Evolutionary conservation across 92 coral and sea anemone species (phyloP).

Genomic region (Bergia puertoricense): DNA sequence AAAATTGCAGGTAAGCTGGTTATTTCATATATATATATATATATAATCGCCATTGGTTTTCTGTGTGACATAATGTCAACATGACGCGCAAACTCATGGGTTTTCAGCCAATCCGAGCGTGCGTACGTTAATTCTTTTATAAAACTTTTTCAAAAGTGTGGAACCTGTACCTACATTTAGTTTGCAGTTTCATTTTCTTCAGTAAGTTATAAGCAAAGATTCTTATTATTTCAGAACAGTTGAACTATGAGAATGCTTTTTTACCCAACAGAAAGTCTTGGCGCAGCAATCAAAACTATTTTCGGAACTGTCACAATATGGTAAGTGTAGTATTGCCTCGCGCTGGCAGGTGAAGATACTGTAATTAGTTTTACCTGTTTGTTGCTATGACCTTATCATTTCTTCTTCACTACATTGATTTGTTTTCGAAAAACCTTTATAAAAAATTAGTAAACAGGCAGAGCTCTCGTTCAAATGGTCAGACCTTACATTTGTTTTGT

Average conservation of each 20-base stretch:
- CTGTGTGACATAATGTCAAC: too few species aligned
- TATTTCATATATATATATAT: too few species aligned
- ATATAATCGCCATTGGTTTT: too few species aligned
- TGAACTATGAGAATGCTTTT: not conserved
- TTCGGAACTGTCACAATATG: slow-evolving; percentile 46
- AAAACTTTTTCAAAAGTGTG: not conserved
- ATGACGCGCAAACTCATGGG: too few species aligned
- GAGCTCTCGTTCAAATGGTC: not conserved
- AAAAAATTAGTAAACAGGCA: too few species aligned
- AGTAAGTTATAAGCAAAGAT: not conserved
- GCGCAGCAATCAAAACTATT: slow-evolving; percentile 51
- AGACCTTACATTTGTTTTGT: not conserved
- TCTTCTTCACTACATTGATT: not conserved
- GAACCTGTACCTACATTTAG: not conserved
- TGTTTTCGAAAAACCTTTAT: too few species aligned
- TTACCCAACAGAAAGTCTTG: slow-evolving; percentile 37
- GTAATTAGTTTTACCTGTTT: not conserved
- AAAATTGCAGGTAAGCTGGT: slow-evolving; percentile 20
- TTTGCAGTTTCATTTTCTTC: not conserved
- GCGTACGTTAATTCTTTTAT: too few species aligned
- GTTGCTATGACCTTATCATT: not conserved
- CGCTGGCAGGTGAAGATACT: not conserved
- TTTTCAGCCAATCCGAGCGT: too few species aligned
- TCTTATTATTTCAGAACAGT: too few species aligned
- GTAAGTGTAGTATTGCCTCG: slow-evolving; percentile 18